Conservation (phyloP, 2,797 vertebrate species). For the Acanthopagrus latus region DNA sequence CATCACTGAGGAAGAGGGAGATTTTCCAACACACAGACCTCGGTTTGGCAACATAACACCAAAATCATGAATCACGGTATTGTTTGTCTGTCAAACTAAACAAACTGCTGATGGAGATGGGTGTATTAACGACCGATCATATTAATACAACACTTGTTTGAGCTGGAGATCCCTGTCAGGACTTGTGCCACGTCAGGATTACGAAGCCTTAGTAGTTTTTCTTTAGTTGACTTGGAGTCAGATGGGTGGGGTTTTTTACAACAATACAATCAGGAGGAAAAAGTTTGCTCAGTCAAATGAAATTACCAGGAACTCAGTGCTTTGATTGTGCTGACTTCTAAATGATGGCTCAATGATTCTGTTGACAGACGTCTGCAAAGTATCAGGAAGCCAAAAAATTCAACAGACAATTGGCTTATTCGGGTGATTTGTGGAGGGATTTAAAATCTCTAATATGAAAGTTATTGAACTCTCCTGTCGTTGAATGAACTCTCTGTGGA, state of each 20-base stretch:
- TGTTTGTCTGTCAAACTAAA: neutral
- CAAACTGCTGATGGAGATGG: neutral
- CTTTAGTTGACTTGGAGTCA: conserved; percentile 27
- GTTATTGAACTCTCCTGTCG: neutral
- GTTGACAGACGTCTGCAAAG: neutral
- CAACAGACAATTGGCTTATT: neutral
- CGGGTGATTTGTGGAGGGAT: neutral
- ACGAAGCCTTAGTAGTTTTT: neutral
- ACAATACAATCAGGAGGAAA: conserved; percentile 2
- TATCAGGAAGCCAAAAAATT: neutral
- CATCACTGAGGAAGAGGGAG: neutral
- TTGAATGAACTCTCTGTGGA: neutral
- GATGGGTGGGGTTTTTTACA: conserved; percentile 24
- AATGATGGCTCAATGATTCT: neutral
- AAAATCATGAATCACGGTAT: neutral
- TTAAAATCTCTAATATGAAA: neutral
- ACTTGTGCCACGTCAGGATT: neutral
- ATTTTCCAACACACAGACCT: conserved; percentile 1
- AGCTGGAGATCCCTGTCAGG: neutral
- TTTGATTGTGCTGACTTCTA: conserved; percentile 8
- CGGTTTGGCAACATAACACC: neutral
- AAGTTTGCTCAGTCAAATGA: conserved; percentile 1
- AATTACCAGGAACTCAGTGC: neutral
- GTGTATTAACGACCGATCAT: neutral
- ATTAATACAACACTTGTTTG: neutral